Evolutionary conservation across 2,797 vertebrate species (phyloP).

Genomic region (Takifugu rubripes): DNA sequence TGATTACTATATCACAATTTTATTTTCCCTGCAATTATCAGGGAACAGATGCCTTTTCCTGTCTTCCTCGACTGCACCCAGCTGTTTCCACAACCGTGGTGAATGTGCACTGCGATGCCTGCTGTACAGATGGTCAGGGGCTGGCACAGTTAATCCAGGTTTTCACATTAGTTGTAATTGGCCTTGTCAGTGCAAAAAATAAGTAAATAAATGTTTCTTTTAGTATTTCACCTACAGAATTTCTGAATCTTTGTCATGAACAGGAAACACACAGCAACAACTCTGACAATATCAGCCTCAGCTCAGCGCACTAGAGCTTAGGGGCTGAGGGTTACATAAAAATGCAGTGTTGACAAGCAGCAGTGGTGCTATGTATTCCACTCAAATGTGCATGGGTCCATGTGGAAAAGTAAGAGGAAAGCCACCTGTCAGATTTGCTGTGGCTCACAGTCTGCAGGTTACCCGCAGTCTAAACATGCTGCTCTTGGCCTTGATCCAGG

Average conservation of each 20-base stretch:
- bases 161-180: too few relatives aligned
- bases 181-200: too few relatives aligned
- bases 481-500: slow-evolving; percentile 29
- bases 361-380: neutral
- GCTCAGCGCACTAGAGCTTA: slow-evolving; percentile 3
- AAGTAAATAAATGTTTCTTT: too few relatives aligned
- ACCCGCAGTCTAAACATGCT: slow-evolving; percentile 4
- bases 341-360: slow-evolving; percentile 1
- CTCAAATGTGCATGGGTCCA: neutral
- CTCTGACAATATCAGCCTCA: slow-evolving; percentile 25
- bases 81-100: neutral
- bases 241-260: too few relatives aligned
- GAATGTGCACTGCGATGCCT: neutral
- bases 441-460: neutral
- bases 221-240: too few relatives aligned
- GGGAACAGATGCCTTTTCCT: slow-evolving; percentile 3
- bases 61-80: neutral
- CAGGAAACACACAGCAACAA: neutral
- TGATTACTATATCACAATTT: too few relatives aligned
- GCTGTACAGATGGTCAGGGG: neutral
- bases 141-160: neutral
- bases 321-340: neutral
- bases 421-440: slow-evolving; percentile 10
- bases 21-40: neutral
- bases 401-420: slow-evolving; percentile 10